phyloP scores from a whole-genome alignment of 2,797 vertebrate species.

The Galagoides demidoff region DNA sequence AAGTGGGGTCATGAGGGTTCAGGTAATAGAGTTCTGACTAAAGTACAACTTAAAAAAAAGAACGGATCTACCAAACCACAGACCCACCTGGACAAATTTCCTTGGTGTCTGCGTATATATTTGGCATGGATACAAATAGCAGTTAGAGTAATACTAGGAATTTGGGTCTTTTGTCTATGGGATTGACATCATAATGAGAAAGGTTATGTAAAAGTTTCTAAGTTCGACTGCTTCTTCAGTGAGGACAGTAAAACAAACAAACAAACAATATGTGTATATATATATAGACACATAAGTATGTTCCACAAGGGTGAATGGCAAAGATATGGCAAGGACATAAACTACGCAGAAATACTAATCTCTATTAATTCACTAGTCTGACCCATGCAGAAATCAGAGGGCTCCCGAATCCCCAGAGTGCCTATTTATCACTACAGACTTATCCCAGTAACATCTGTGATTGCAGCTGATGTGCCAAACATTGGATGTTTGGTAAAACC shows the following conservation, averaged over 20 bases:
- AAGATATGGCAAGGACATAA: background rate
- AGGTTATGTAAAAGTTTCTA: background rate
- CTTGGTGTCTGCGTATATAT: background rate
- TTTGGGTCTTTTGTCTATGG: background rate
- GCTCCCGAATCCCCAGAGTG: background rate
- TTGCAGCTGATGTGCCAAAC: background rate
- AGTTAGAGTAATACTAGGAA: background rate
- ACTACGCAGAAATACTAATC: background rate
- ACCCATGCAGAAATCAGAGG: background rate
- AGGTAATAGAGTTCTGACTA: background rate
- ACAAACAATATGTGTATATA: background rate
- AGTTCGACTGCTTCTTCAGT: background rate
- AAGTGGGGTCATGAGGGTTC: background rate
- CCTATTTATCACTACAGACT: background rate
- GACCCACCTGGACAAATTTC: background rate
- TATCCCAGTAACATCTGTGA: background rate
- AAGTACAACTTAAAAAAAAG: background rate
- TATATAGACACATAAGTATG: background rate
- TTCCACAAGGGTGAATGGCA: background rate
- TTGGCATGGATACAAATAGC: background rate
- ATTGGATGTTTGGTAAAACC: background rate
- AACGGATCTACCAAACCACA: background rate
- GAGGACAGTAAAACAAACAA: background rate
- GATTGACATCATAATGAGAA: background rate
- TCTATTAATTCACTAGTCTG: background rate